Conservation (phyloP, 2,113 vertebrate species). For the Cnemophilus loriae region DNA sequence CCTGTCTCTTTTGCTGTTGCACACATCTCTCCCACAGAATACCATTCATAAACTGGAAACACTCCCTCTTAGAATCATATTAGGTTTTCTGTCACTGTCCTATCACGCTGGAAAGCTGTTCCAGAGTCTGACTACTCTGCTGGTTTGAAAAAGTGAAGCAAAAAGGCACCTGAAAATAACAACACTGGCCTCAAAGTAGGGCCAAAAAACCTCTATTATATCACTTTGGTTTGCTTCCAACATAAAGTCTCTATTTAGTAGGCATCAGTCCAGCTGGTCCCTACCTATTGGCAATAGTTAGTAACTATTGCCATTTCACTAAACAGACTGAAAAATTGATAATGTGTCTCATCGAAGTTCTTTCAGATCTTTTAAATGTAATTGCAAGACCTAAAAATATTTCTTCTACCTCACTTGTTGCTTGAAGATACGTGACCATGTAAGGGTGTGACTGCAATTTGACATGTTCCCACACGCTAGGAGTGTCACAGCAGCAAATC, state of each 20-base stretch:
- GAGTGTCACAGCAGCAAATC: not conserved
- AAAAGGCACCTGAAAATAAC: not conserved
- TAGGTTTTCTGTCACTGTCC: not conserved
- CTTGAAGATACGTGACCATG: not conserved
- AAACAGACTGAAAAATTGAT: not conserved
- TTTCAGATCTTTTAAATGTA: not conserved
- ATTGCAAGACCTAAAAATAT: not conserved
- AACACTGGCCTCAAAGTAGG: not conserved
- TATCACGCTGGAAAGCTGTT: not conserved
- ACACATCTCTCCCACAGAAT: not conserved
- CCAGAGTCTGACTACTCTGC: not conserved
- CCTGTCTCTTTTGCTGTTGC: not conserved
- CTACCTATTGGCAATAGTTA: not conserved
- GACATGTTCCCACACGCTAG: not conserved
- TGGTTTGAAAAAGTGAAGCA: not conserved
- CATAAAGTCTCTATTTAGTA: conserved; percentile 19
- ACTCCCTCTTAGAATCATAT: not conserved
- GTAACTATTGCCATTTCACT: not conserved
- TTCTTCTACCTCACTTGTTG: not conserved
- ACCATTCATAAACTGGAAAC: not conserved
- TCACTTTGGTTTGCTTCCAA: conserved; percentile 9
- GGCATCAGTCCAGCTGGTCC: not conserved
- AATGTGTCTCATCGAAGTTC: not conserved
- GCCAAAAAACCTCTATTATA: not conserved
- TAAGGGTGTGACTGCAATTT: not conserved